phyloP scores from a whole-genome alignment of 2,113 vertebrate species.

The Acrocephalus kingi region DNA sequence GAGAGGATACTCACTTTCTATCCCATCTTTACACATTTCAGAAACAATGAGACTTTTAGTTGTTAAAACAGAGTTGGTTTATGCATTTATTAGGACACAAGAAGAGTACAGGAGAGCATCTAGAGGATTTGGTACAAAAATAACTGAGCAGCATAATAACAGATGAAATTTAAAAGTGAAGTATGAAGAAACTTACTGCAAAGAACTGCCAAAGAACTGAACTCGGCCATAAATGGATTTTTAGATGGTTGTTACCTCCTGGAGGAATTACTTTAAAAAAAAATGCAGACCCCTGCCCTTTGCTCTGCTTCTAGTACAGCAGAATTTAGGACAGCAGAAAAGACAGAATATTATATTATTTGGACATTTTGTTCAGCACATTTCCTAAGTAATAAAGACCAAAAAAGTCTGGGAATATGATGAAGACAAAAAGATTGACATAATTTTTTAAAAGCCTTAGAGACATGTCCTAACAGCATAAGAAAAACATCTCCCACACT shows the following conservation, averaged over 20 bases:
- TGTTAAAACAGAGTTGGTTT: background rate
- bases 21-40: background rate
- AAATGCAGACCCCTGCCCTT: background rate
- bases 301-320: background rate
- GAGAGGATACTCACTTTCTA: background rate
- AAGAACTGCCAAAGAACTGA: background rate
- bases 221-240: background rate
- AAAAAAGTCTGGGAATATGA: background rate
- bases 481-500: background rate
- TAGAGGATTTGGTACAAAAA: background rate
- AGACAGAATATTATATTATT: background rate
- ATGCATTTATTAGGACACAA: background rate
- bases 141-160: background rate
- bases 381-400: background rate
- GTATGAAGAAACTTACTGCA: background rate
- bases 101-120: background rate
- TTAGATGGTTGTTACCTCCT: background rate
- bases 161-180: background rate
- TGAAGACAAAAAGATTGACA: background rate
- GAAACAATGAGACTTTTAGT: background rate
- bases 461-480: background rate
- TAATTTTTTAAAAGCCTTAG: background rate
- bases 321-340: background rate
- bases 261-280: background rate
- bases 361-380: background rate